Conservation (phyloP, 37 sponge, comb jelly and placozoan species). For the Axinella damicornis region DNA sequence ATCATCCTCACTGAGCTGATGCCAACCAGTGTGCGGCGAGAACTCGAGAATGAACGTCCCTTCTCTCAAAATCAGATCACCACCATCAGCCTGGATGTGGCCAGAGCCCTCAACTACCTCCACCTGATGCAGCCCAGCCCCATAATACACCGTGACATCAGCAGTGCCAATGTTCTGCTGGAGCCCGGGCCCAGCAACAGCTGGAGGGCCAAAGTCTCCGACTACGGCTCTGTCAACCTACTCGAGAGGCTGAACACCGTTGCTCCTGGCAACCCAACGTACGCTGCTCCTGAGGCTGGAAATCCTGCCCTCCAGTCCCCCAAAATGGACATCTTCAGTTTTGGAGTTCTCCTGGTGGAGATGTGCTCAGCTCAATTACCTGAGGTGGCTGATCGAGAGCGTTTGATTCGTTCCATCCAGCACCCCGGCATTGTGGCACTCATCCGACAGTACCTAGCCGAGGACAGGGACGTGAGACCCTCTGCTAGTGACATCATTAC, state of each 20-base stretch:
- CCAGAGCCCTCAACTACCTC: conserved; percentile 72
- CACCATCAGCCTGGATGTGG: conserved; percentile 49
- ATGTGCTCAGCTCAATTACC: conserved; percentile 15
- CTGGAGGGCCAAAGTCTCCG: conserved; percentile 79
- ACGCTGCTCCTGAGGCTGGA: conserved; percentile 47
- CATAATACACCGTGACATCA: conserved; percentile 83
- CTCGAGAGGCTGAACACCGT: conserved; percentile 2
- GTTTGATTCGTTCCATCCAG: conserved; percentile 1
- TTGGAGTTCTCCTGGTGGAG: conserved; percentile 50
- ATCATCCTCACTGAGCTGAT: conserved; percentile 41
- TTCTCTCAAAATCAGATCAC: conserved; percentile 24
- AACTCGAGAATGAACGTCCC: not conserved
- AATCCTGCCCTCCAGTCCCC: conserved; percentile 29
- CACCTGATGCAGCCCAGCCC: conserved; percentile 70
- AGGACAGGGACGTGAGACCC: conserved; percentile 15
- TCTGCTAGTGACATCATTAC: conserved; percentile 11
- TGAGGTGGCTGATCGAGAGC: not conserved
- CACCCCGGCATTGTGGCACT: not conserved
- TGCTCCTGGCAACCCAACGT: not conserved
- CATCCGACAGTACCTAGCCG: not conserved
- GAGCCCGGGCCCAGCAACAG: conserved; percentile 10
- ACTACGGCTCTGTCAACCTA: conserved; percentile 76
- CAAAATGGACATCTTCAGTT: conserved; percentile 37
- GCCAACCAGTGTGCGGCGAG: conserved; percentile 6
- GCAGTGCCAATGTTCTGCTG: conserved; percentile 77